Base-by-base conservation (phyloP, 2,797 vertebrate species). In the Leptodactylus fallax region DNA sequence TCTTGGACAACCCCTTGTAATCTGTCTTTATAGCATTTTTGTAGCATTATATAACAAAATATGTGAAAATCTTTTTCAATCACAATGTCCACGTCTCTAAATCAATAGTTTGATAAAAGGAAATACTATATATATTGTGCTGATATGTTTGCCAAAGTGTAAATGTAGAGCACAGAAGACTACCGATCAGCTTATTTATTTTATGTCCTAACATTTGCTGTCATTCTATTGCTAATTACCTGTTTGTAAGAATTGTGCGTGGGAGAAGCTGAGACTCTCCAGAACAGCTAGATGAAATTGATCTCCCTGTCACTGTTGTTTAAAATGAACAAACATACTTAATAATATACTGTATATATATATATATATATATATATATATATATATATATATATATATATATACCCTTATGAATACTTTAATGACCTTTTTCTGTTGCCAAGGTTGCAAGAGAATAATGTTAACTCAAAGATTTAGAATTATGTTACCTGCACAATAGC, bases 161-260 rank as follows among this genome's bases (percentile, higher is more conserved):
- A 76, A 67, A 27, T 85, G 47, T 60, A 79, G 55, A 81, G 23
- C 25, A 21, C 47, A 67, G 78, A 60, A 72, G 82, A 85, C 65
- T 58, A 81, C 82, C 27, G 53, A 88, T 45, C 58, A 60, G 83
- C 60, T 85, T 85, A 49, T 89, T 85, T 89, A 85, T 85, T 81
- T 87, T 83, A 56, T 83, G 58, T 87, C 69, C 83, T 82, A 77
- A 21, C 69, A 89, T 85, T 89, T 89, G 51, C 79, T 89, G 87
- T 85, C 78, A 65, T 85, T 78, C 49, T 45, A 76, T 63, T 65
- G 77, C 83, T 81, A 88, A 89, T 85, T 85, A 89, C 69, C 87
- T 86, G 78, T 86, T 86, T 82, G 83, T 78, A 78, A 88, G 79
- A 85, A 60, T 69, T 63, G 23, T 77, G 87, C 83, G 87, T 89